These are phyloP conservation scores for Dolichallabes microphthalmus DNA, from an alignment of 2,113 vertebrate genomes.

Conservation along the genomic window DNA sequence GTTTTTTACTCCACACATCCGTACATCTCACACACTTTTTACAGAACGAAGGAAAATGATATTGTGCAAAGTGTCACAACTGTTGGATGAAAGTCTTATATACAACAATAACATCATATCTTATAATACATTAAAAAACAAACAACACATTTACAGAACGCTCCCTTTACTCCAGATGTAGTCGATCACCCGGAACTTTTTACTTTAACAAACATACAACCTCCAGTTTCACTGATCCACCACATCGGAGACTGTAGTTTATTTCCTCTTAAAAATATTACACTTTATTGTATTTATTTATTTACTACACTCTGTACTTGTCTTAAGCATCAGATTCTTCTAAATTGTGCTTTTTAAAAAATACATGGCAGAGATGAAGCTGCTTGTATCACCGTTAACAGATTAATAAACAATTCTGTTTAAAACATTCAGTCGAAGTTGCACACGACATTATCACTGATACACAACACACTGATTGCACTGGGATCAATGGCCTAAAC, in stretches of 20 bases:
- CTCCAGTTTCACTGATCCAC: neutral
- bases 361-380: constrained; percentile 52
- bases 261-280: neutral
- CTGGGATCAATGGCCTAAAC: constrained; percentile 60
- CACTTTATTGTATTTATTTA: constrained; percentile 2
- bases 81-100: constrained; percentile 25
- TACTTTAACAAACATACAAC: neutral
- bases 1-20: constrained; percentile 53
- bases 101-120: constrained; percentile 20
- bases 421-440: constrained; percentile 68
- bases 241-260: neutral
- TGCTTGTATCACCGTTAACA: constrained; percentile 32
- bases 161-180: neutral
- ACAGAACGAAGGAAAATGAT: constrained; percentile 61
- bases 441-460: constrained; percentile 50
- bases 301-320: constrained; percentile 31
- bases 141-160: neutral
- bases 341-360: constrained; percentile 44
- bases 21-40: constrained; percentile 32
- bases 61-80: constrained; percentile 66
- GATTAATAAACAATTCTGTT: constrained; percentile 39
- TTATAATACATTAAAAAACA: neutral
- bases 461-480: constrained; percentile 64
- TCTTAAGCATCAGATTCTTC: constrained; percentile 2
- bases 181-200: neutral